These are phyloP conservation scores for Epizoanthus scotinus DNA, from an alignment of 92 coral and sea anemone genomes.

Conservation along the genomic window DNA sequence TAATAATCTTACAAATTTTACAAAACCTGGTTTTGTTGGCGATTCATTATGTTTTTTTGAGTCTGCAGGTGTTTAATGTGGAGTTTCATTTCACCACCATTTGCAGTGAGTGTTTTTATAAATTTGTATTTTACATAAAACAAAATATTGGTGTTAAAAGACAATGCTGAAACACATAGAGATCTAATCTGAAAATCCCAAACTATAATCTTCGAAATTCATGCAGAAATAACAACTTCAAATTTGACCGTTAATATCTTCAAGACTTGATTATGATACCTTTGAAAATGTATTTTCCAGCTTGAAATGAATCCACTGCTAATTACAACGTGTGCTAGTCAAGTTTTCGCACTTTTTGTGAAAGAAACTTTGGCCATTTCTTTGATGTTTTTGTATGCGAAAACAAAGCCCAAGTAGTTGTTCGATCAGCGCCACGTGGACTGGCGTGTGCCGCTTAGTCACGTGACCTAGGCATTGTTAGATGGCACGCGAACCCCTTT, in stretches of 20 bases:
- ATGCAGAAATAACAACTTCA: neutral
- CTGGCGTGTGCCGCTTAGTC: conserved; percentile 35
- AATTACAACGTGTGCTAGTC: conserved; percentile 20
- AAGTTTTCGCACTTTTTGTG: conserved; percentile 2
- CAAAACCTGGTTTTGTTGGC: neutral
- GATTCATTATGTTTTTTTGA: neutral
- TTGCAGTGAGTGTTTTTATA: neutral
- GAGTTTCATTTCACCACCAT: neutral
- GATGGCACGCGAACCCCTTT: conserved; percentile 73
- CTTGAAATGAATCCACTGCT: conserved; percentile 8
- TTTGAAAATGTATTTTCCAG: neutral
- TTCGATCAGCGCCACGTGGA: conserved; percentile 28
- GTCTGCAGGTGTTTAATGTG: conserved; percentile 10
- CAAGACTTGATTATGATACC: neutral
- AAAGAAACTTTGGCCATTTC: conserved; percentile 2
- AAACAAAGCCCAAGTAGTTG: neutral
- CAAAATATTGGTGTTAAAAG: neutral
- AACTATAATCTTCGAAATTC: neutral
- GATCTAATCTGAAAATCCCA: neutral
- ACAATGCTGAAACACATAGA: neutral
- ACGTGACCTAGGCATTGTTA: conserved; percentile 26
- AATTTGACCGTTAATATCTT: neutral
- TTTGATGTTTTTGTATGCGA: conserved; percentile 7
- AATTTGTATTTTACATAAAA: neutral
- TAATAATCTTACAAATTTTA: neutral